Percentiles rank a stretch among this genome's conserved stretches.
These are phyloP conservation scores for Mercenaria mercenaria DNA, from an alignment of 1,140 invertebrate species.

Conservation along the genomic window DNA sequence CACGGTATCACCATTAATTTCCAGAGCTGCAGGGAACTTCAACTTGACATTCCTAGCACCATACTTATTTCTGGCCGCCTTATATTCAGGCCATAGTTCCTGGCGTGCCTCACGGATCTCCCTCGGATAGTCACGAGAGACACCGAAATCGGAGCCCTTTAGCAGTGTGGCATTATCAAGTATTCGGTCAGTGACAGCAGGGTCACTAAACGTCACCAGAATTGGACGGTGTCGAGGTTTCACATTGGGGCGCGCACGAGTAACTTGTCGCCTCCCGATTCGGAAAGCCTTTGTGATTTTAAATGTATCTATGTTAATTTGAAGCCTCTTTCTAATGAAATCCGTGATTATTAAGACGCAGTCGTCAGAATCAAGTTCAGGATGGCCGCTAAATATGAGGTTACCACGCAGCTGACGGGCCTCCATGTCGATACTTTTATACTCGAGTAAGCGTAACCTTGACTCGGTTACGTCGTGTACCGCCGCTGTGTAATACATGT, in stretches of 20 bases:
- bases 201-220: not conserved
- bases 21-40: constrained; percentile 1
- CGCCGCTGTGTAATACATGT: no score
- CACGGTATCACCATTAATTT: not conserved
- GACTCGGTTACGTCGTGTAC: no score
- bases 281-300: not conserved
- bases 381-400: not conserved
- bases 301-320: not conserved
- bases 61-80: not conserved
- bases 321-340: not conserved
- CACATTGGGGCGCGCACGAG: not conserved
- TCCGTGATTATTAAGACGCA: not conserved
- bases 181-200: not conserved
- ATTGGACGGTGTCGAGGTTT: not conserved
- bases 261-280: not conserved
- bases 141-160: not conserved
- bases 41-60: constrained; percentile 4
- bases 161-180: not conserved
- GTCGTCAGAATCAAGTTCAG: no score
- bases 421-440: no score
- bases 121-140: not conserved
- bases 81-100: constrained; percentile 17
- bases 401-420: not conserved
- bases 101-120: constrained; percentile 11
- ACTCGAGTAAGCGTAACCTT: no score